Evolutionary conservation across 2,113 vertebrate species (phyloP), one percentile per base, ranked within the genome.

Genomic region (Balaenoptera acutorostrata): DNA sequence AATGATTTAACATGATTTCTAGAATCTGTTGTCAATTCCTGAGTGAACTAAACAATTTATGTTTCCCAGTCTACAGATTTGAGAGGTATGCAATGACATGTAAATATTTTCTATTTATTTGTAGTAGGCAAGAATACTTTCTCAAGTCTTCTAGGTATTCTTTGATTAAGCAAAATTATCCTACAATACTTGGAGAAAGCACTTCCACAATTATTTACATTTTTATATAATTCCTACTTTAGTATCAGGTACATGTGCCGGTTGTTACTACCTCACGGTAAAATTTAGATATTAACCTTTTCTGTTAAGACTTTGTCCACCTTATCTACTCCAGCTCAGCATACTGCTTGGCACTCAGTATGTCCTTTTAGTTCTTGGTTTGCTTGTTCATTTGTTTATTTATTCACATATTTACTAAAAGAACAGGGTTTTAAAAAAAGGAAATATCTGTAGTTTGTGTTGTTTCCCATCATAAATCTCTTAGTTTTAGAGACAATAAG

Each of bases 221-320:
- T 72, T 80, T 49, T 20, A 52, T 78, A 41, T 63, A 92, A 87
- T 36, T 63, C 41, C 63, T 55, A 55, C 46, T 14, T 86, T 52
- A 71, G 49, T 49, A 77, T 44, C 77, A 57, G 55, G 41, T 72
- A 83, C 27, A 59, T 39, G 11, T 7, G 80, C 57, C 59, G 82
- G 39, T 41, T 93, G 4, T 82, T 85, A 74, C 46, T 55, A 69
- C 17, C 12, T 80, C 69, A 97, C 10, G 21, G 15, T 13, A 94
- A 66, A 81, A 64, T 90, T 96, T 31, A 85, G 71, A 66, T 68
- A 93, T 33, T 69, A 92, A 89, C 29, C 21, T 92, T 88, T 96
- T 94, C 81, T 78, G 13, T 74, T 68, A 89, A 91, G n/a, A 82
- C 17, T 25, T 15, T 36, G n/a, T 61, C 55, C 12, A 89, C 55